Percentiles rank a stretch among this genome's conserved stretches.
phyloP scores from a whole-genome alignment of 2,797 vertebrate species.

The Sebastes hubbsi region DNA sequence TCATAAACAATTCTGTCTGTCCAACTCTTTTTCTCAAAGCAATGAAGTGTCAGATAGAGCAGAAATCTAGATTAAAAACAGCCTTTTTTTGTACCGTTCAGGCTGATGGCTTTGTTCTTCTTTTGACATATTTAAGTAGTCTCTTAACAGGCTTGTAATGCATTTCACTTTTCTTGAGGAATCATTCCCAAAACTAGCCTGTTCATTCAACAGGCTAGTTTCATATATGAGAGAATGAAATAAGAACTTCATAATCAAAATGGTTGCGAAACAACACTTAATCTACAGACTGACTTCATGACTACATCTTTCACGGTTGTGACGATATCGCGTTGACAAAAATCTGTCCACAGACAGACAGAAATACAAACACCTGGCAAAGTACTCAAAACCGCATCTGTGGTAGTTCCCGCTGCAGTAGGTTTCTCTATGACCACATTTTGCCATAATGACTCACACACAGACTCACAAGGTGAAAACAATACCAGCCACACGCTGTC shows the following conservation, averaged over 20 bases:
- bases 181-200: neutral
- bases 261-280: neutral
- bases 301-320: too few relatives aligned
- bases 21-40: neutral
- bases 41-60: neutral
- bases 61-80: neutral
- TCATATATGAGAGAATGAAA: neutral
- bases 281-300: too few relatives aligned
- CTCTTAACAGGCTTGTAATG: neutral
- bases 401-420: too few relatives aligned
- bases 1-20: conserved; percentile 40
- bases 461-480: too few relatives aligned
- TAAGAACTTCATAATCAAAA: neutral
- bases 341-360: too few relatives aligned
- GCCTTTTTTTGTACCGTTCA: neutral
- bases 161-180: neutral
- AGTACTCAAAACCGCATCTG: too few relatives aligned
- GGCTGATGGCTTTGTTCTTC: neutral
- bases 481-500: neutral
- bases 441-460: too few relatives aligned
- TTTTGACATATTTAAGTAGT: neutral
- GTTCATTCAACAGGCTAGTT: neutral
- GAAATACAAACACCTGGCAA: too few relatives aligned
- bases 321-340: too few relatives aligned
- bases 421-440: too few relatives aligned